Evolutionary conservation across 2,888 invertebrate species (phyloP).

Genomic region (Asteroscopus sphinx): DNA sequence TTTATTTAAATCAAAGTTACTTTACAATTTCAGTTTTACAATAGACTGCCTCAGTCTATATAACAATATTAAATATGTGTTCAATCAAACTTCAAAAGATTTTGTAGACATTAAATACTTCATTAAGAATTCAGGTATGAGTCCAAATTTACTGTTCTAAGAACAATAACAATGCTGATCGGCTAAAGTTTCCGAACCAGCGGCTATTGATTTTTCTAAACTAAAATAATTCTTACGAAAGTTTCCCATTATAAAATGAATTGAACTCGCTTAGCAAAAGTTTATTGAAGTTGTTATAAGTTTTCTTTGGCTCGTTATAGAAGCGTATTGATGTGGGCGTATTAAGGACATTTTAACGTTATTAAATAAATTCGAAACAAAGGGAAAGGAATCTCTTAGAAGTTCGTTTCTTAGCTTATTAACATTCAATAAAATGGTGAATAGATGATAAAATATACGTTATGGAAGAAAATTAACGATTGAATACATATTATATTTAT

Average conservation of each 20-base stretch:
- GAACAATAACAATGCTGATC: constrained; percentile 47
- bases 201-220: constrained; percentile 53
- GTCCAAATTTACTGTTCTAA: constrained; percentile 33
- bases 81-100: constrained; percentile 37
- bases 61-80: constrained; percentile 31
- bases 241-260: constrained; percentile 49
- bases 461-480: constrained; percentile 7
- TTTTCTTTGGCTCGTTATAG: constrained; percentile 59
- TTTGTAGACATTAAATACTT: constrained; percentile 46
- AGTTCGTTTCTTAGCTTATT: constrained; percentile 15
- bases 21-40: constrained; percentile 28
- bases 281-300: constrained; percentile 61
- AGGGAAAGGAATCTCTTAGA: constrained; percentile 16
- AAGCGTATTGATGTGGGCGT: constrained; percentile 25
- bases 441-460: constrained; percentile 16
- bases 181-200: constrained; percentile 32
- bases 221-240: constrained; percentile 55
- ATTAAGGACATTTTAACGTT: constrained; percentile 20
- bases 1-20: constrained; percentile 43
- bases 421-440: constrained; percentile 19
- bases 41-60: constrained; percentile 21
- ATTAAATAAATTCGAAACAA: constrained; percentile 27
- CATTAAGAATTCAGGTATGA: constrained; percentile 32
- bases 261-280: constrained; percentile 50
- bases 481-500: constrained; percentile 6